phyloP scores from a whole-genome alignment of 2,113 vertebrate genomes.

The Abramis brama region DNA sequence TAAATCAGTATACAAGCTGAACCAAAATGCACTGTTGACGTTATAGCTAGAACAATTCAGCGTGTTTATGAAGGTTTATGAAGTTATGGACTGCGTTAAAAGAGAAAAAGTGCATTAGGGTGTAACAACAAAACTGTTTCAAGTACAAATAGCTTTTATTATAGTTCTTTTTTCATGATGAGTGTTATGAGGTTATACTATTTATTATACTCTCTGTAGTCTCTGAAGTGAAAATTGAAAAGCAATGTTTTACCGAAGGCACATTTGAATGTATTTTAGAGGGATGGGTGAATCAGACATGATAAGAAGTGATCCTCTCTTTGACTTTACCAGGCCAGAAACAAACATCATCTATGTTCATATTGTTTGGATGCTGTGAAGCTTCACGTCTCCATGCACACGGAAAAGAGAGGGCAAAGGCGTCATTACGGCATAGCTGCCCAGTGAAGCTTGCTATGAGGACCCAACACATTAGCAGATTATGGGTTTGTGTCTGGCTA shows the following conservation, averaged over 20 bases:
- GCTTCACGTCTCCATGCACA: conserved; percentile 42
- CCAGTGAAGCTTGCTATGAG: conserved; percentile 58
- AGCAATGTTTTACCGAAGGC: neutral
- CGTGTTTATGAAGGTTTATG: conserved; percentile 32
- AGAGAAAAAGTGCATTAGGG: neutral
- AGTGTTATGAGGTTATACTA: neutral
- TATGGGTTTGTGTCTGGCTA: conserved; percentile 58
- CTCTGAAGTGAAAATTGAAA: neutral
- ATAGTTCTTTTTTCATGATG: neutral
- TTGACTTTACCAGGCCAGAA: conserved; percentile 33
- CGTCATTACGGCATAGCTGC: conserved; percentile 57
- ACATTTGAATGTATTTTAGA: neutral
- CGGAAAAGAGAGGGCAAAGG: conserved; percentile 31
- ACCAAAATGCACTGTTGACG: conserved; percentile 8
- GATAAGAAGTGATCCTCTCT: conserved; percentile 10
- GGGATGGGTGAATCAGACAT: neutral
- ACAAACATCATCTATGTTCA: conserved; percentile 26
- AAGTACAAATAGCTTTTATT: neutral
- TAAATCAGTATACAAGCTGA: conserved; percentile 20
- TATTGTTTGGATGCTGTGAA: conserved; percentile 31
- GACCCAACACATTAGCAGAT: conserved; percentile 61
- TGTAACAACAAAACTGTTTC: neutral
- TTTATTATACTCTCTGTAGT: neutral
- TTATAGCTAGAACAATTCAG: conserved; percentile 33
- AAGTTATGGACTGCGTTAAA: conserved; percentile 21